These are phyloP conservation scores for Solenopsis invicta DNA, from an alignment of 1,140 invertebrate genomes.

Conservation along the genomic window DNA sequence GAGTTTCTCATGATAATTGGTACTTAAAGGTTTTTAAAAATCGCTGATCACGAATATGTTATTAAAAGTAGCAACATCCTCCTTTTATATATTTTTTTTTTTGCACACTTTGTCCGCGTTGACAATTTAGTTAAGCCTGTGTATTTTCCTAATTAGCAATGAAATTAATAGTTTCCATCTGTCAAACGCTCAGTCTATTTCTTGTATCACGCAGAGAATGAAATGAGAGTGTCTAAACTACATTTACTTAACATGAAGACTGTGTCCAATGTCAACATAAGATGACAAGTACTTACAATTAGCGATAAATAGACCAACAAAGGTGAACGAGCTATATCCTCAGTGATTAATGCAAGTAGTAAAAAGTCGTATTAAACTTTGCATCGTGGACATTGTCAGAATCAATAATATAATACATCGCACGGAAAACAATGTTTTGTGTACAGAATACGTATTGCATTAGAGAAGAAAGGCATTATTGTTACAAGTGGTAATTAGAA, in stretches of 20 bases:
- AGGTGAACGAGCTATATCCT: background rate
- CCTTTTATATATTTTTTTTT: background rate
- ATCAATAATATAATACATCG: background rate
- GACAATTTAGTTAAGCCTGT: background rate
- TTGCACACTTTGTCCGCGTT: background rate
- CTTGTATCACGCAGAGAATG: background rate
- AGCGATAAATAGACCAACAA: constrained; percentile 12
- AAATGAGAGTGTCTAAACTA: background rate
- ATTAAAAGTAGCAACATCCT: too few relatives aligned
- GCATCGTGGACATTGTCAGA: background rate
- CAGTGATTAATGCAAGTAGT: background rate
- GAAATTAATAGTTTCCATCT: background rate
- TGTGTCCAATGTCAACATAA: background rate
- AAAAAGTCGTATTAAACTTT: background rate
- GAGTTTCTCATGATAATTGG: too few relatives aligned
- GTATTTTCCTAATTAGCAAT: background rate
- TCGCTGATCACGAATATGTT: too few relatives aligned
- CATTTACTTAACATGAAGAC: background rate
- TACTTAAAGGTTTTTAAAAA: too few relatives aligned
- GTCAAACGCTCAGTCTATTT: background rate
- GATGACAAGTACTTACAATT: background rate
- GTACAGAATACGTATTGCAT: background rate
- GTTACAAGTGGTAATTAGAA: background rate
- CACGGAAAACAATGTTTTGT: background rate
- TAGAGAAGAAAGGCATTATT: background rate